Base-by-base conservation (phyloP, 2,797 vertebrate genomes). In the Hoplostethus mediterraneus region DNA sequence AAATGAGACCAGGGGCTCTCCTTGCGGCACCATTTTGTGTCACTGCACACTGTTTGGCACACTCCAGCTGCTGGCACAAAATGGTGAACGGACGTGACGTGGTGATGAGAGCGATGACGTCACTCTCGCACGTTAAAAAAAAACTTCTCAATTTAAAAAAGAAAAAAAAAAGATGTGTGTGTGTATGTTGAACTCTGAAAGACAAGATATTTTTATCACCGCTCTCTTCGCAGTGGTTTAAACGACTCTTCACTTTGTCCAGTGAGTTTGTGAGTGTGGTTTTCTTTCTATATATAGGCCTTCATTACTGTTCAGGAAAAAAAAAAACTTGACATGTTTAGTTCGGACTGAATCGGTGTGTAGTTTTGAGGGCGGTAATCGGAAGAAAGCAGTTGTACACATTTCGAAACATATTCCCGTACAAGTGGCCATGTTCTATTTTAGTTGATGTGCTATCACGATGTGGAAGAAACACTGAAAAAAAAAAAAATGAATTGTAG, bases 261-360 rank as follows among this genome's bases (percentile, higher is more conserved):
- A 44, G 87, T 92, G 83, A 47, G 88, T 86, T 82, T 75, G 70
- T 87, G 66, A 57, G 77, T 86, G 80, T 81, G 75, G 4, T 66
- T 71, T 66, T 21, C 62, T 77, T 71, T 90, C 69, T 86, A 80
- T 89, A 74, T 83, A 87, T 76, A 87, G 84, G 84, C 84, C 83
- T 91, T 87, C 82, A 78, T 90, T 86, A 82, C 71, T 87, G 80
- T 89, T 90, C 83, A 90, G 82, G 82, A 87, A 81, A 79, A 79
- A 74, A 59, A 4, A 80, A 79, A 67, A 87, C 80, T 79, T 86
- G 82, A 90, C 79, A 70, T 64, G 62, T 55, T 74, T 72, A 63
- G 71, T 77, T 83, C 75, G 61, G 84, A 73, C 58, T 17, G 73
- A 68, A 58, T 82, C 75, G 33, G 72, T 33, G 28, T 44, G 49